These are phyloP conservation scores for Daubentonia madagascariensis DNA, from an alignment of 2,113 vertebrate genomes.

Conservation along the genomic window DNA sequence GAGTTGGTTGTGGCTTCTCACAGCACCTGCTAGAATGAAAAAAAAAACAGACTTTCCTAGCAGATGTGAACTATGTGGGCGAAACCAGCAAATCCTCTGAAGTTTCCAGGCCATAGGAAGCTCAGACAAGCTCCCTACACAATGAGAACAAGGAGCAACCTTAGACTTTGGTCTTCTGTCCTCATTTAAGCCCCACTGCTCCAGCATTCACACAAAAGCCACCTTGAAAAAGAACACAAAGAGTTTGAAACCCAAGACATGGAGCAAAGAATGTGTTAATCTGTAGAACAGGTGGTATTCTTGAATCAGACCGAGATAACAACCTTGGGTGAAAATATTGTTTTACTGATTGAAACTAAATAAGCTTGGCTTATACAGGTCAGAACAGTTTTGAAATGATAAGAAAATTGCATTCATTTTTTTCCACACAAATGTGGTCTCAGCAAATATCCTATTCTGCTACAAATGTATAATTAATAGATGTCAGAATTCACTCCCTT, in stretches of 20 bases:
- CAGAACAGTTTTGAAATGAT: neutral
- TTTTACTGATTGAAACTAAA: neutral
- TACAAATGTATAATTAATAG: neutral
- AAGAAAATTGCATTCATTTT: neutral
- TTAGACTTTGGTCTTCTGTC: too few species aligned
- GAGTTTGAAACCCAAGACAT: neutral
- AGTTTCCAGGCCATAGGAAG: too few species aligned
- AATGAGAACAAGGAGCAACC: neutral
- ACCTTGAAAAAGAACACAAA: neutral
- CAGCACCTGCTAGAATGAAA: neutral
- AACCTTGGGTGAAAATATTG: too few species aligned
- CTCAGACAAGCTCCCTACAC: neutral
- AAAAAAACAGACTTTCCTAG: neutral
- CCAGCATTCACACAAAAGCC: neutral
- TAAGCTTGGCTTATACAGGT: accelerated
- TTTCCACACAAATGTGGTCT: accelerated
- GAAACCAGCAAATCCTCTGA: too few species aligned
- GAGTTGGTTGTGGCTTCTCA: too few species aligned
- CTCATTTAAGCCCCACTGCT: neutral
- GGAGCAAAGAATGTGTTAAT: too few species aligned
- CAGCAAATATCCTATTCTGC: too few species aligned
- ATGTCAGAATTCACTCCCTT: accelerated
- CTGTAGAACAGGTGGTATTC: neutral
- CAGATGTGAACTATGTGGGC: accelerated
- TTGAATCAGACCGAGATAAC: neutral